These are phyloP conservation scores for Alligator sinensis DNA, from an alignment of 2,113 vertebrate genomes.

Conservation along the genomic window DNA sequence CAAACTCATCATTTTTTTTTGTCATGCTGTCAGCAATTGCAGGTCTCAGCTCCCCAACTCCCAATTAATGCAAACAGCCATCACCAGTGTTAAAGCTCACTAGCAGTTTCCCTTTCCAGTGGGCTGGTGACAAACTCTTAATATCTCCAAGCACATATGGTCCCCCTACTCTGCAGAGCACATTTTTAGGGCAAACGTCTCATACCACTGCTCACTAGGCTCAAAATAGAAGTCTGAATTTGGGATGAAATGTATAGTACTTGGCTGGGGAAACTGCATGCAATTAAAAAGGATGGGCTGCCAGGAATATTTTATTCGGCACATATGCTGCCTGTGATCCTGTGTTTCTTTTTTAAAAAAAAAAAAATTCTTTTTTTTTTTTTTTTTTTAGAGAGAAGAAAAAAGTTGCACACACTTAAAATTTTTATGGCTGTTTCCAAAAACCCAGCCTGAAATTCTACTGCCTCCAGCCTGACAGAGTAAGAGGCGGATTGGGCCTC, in stretches of 20 bases:
- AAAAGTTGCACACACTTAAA: not conserved
- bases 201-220: slow-evolving; percentile 70
- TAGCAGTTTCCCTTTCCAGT: slow-evolving; percentile 41
- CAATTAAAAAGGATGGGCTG: slow-evolving; percentile 77
- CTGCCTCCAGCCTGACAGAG: not conserved
- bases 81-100: not conserved
- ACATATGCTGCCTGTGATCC: slow-evolving; percentile 72
- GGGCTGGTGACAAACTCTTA: slow-evolving; percentile 64
- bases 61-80: rapidly evolving
- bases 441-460: slow-evolving; percentile 1
- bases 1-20: not conserved
- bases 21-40: not conserved
- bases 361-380: rapidly evolving
- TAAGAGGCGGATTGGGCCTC: not conserved
- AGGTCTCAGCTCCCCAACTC: not conserved
- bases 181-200: slow-evolving; percentile 82
- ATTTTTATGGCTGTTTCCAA: not conserved
- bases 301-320: slow-evolving; percentile 77
- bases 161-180: slow-evolving; percentile 69
- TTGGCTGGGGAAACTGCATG: slow-evolving; percentile 80
- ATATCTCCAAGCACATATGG: slow-evolving; percentile 70
- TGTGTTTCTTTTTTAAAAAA: not conserved
- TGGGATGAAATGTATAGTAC: slow-evolving; percentile 76
- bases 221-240: slow-evolving; percentile 83
- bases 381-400: not conserved